Base-by-base conservation (phyloP, 1,140 invertebrate species). In the Drosophila punjabiensis region DNA sequence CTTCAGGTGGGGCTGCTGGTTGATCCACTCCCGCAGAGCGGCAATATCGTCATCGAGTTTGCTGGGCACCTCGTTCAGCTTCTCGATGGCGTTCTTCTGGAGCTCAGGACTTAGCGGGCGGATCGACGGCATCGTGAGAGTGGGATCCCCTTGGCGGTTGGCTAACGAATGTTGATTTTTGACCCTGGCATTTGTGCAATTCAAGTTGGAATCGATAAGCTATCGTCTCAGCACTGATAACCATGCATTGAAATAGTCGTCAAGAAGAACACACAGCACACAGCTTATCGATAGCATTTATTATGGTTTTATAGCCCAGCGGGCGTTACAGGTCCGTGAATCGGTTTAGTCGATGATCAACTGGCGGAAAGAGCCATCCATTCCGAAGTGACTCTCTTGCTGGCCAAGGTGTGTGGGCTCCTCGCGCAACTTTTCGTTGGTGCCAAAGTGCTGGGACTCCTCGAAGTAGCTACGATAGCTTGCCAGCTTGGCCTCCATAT, bases 1-100 rank as follows among this genome's bases (percentile, higher is more conserved):
- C 8, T 74, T 86, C 5, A 96, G 91, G 89, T 96, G 95, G 0
- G 95, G 94, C 76, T 96, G 95, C 88, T 96, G 95, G 8, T 93
- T 85, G 24, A 96, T 93, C 95, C 96, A 96, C 30, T 95, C 94
- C 47, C 94, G 94, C 41, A 96, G 93, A 53, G 94, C 92, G 28
- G 93, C 81, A 11, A 96, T 85, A 79, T 96, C 95, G 43, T 94
- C 92, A 9, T 89, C 81, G 4, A 94, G 84, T 35, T 94, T 89
- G 1, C 93, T 93, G 2, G 95, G 94, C 64, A 95, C 94, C 85
- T 96, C 95, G 48, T 94, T 94, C 18, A 96, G 76, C 70, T 95
- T 94, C 8, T 94, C 92, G 60, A 94, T 94, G 14, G 95, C 95
- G 59, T 82, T 92, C 70, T 93, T 82, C 41, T 94, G 94, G 79